Conservation (phyloP, 37 sponge, comb jelly and placozoan species). For the Tethya wilhelma region DNA sequence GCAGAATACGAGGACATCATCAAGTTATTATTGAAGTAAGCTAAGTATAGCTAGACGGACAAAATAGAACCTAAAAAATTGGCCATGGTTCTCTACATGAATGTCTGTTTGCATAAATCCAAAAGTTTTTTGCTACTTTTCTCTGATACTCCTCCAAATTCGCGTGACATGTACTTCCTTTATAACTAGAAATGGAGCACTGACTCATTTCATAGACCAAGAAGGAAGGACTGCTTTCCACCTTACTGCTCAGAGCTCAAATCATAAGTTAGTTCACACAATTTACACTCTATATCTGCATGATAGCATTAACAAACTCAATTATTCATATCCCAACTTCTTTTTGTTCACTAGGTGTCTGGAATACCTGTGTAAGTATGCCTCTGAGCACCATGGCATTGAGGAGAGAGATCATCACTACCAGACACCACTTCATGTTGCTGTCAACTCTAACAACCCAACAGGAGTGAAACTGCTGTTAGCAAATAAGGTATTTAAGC, state of each 20-base stretch:
- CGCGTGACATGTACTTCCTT: background rate
- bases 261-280: conserved; percentile 26
- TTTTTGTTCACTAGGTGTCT: conserved; percentile 24
- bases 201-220: conserved; percentile 17
- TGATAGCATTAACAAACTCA: too few species aligned
- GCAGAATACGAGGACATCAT: conserved; percentile 34
- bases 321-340: background rate
- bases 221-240: conserved; percentile 53
- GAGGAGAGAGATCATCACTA: conserved; percentile 49
- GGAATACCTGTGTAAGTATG: conserved; percentile 66
- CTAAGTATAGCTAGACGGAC: background rate
- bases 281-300: too few species aligned
- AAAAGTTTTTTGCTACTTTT: background rate
- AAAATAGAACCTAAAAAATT: too few species aligned
- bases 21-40: conserved; percentile 58
- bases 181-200: conserved; percentile 42
- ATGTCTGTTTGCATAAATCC: too few species aligned
- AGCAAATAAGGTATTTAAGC: conserved; percentile 15
- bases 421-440: conserved; percentile 58
- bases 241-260: conserved; percentile 28
- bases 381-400: conserved; percentile 8
- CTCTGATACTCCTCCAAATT: background rate
- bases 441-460: conserved; percentile 46
- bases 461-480: conserved; percentile 41
- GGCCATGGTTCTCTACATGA: too few species aligned